phyloP scores from a whole-genome alignment of 2,888 invertebrate species.

The Temnothorax rugatulus region DNA sequence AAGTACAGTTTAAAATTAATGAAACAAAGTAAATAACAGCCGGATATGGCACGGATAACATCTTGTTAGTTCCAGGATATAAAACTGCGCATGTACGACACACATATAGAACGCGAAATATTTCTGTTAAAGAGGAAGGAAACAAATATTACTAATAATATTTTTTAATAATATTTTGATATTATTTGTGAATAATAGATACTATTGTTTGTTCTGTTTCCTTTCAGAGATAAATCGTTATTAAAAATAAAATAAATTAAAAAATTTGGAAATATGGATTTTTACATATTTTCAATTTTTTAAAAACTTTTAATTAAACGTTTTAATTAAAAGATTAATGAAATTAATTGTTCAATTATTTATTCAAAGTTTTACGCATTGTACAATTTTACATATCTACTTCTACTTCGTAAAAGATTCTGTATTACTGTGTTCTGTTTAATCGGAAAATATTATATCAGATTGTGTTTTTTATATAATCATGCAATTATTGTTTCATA shows the following conservation, averaged over 20 bases:
- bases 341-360: background rate
- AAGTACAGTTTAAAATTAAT: slow-evolving; percentile 35
- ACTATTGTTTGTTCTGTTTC: background rate
- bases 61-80: background rate
- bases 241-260: background rate
- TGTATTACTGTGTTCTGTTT: background rate
- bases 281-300: background rate
- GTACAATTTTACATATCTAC: background rate
- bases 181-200: background rate
- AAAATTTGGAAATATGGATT: background rate
- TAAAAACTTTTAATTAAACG: background rate
- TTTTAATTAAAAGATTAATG: background rate
- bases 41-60: background rate
- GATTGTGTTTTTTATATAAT: background rate
- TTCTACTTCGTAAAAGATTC: background rate
- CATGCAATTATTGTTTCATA: background rate
- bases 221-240: background rate
- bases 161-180: background rate
- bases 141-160: background rate
- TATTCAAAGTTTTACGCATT: background rate
- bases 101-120: background rate
- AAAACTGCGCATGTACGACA: background rate
- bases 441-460: background rate
- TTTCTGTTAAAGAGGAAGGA: background rate
- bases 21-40: slow-evolving; percentile 11